Base-by-base conservation (phyloP, 2,888 invertebrate genomes). In the Brachylomia viminalis region DNA sequence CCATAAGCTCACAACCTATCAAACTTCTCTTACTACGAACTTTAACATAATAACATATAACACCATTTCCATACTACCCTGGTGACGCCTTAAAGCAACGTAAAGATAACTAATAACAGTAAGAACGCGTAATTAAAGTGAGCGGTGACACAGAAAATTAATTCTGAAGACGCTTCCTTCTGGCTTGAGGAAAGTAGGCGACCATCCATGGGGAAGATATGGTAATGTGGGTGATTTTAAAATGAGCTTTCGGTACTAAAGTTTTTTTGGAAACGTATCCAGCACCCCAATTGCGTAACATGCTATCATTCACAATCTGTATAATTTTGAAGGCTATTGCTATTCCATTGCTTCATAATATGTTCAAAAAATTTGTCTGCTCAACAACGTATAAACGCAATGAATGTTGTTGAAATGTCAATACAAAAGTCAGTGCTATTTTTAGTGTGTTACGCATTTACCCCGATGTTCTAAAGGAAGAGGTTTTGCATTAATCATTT, bases 101-200 rank as follows among this genome's bases (percentile, higher is more conserved):
- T 64, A 56, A 83, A 75, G 66, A 73, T 73, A 75, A 75, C 72
- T 79, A 65, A 77, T 83, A 77, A 58, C 33, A 84, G 72, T 72
- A 59, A 67, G 71, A 90, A 86, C 87, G 85, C 67, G 89, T 91
- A 93, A 93, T 93, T 92, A 92, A 88, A 90, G 90, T 87, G 85
- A 84, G 91, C 92, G 89, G 90, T 86, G 93, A 92, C 91, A 92
- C 89, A 92, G 92, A 93, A 93, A 93, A 93, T 93, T 92, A 92
- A 93, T 93, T 91, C 89, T 79, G 85, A 87, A 90, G 91, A 88
- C 89, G 87, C 81, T 85, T 86, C 79, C 73, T 65, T 84, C 61
- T 72, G 38, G 68, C 58, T 73, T 71, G 79, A 20, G 67, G 45
- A 71, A 54, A 30, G 62, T 65, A 82, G 80, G 61, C 75, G 10